A percentile compares a stretch with the other conserved stretches of the same genome.
These are phyloP conservation scores for Papilio glaucus DNA, from an alignment of 1,140 invertebrate species.

Conservation along the genomic window DNA sequence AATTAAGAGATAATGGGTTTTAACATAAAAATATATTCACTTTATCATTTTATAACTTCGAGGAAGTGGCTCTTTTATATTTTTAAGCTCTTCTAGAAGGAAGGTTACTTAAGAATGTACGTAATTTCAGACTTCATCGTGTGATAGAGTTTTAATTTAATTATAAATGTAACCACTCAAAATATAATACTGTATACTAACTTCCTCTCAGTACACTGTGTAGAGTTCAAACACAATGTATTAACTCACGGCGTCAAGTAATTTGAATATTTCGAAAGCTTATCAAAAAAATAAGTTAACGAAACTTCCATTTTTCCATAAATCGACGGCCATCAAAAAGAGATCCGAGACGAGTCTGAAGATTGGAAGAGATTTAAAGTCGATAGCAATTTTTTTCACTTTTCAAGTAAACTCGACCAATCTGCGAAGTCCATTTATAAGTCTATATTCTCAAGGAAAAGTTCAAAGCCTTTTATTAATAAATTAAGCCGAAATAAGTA, in stretches of 20 bases:
- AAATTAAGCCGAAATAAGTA: slow-evolving; percentile 32
- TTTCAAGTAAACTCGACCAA: slow-evolving; percentile 48
- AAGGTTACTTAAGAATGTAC: too few relatives aligned
- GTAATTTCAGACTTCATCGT: too few relatives aligned
- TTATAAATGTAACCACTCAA: too few relatives aligned
- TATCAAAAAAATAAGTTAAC: slow-evolving; percentile 52
- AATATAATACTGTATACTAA: not conserved
- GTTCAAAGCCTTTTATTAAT: slow-evolving; percentile 37
- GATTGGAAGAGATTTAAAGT: slow-evolving; percentile 60
- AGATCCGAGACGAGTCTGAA: slow-evolving; percentile 54
- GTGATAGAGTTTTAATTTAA: too few relatives aligned
- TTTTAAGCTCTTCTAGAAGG: too few relatives aligned
- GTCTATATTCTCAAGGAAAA: slow-evolving; percentile 32
- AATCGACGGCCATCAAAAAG: slow-evolving; percentile 64
- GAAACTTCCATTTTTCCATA: slow-evolving; percentile 60
- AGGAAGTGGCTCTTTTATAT: too few relatives aligned
- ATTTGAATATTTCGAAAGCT: slow-evolving; percentile 51
- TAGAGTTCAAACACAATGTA: slow-evolving; percentile 1
- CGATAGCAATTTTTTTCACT: slow-evolving; percentile 55
- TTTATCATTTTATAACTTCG: too few relatives aligned
- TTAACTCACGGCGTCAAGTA: slow-evolving; percentile 44
- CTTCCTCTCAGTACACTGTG: not conserved
- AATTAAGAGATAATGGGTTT: not conserved
- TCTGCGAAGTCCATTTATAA: slow-evolving; percentile 37
- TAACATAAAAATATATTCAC: not conserved